Conservation (phyloP, 2,797 vertebrate species). For the Enteromius thamalakanensis region DNA sequence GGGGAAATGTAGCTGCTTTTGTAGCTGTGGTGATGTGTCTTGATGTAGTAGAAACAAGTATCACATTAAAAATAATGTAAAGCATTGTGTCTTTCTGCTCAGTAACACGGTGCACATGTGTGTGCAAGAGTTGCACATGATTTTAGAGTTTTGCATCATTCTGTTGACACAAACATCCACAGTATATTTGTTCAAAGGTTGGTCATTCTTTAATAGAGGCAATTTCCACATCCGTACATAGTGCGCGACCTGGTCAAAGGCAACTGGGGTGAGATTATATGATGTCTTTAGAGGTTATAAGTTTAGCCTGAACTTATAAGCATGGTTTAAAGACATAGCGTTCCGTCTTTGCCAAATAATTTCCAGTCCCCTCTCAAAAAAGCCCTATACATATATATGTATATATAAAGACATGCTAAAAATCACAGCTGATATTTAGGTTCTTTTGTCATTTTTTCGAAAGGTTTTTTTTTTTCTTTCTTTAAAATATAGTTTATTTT, state of each 20-base stretch:
- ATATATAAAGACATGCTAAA: not conserved
- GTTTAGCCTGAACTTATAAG: not conserved
- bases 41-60: not conserved
- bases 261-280: not conserved
- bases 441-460: not conserved
- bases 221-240: not conserved
- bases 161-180: conserved; percentile 1
- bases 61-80: not conserved
- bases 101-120: not conserved
- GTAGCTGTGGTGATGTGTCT: not conserved
- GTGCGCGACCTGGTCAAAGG: conserved; percentile 9
- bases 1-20: not conserved
- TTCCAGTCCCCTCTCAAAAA: not conserved
- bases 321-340: not conserved
- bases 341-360: not conserved
- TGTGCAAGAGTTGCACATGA: conserved; percentile 4
- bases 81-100: not conserved
- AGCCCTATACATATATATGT: no score
- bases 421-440: not conserved
- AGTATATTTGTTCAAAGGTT: conserved; percentile 28
- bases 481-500: not conserved
- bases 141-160: not conserved
- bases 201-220: not conserved
- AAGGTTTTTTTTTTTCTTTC: not conserved
- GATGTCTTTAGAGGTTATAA: not conserved